A percentile compares a stretch with the other conserved stretches of the same genome.
Conservation (phyloP, 2,888 invertebrate species). For the Leucania comma region DNA sequence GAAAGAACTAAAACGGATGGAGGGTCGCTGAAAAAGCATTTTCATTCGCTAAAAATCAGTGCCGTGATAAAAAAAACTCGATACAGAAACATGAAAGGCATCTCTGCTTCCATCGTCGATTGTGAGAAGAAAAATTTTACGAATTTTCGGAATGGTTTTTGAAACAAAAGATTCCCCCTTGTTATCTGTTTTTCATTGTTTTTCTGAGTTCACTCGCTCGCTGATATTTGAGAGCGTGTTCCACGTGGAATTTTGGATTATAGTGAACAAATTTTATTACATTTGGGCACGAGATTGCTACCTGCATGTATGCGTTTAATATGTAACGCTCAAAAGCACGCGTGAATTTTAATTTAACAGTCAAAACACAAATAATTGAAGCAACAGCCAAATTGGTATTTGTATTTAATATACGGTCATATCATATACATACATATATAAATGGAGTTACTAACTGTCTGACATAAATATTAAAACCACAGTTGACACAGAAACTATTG, state of each 20-base stretch:
- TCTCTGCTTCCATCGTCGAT: conserved; percentile 60
- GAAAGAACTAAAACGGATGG: conserved; percentile 65
- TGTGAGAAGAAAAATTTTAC: conserved; percentile 57
- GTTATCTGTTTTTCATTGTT: conserved; percentile 61
- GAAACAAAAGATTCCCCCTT: conserved; percentile 59
- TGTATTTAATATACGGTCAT: too few species aligned
- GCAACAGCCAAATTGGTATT: too few species aligned
- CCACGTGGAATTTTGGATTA: conserved; percentile 44
- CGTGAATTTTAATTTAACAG: conserved; percentile 11
- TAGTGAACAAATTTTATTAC: conserved; percentile 44
- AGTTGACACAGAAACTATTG: too few species aligned
- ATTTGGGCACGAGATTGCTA: conserved; percentile 11
- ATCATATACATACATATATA: too few species aligned
- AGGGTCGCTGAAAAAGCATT: conserved; percentile 64
- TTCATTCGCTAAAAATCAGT: conserved; percentile 73
- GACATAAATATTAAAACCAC: too few species aligned
- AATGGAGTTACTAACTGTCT: too few species aligned
- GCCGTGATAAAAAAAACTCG: conserved; percentile 62
- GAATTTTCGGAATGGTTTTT: conserved; percentile 64
- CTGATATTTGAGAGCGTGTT: conserved; percentile 51
- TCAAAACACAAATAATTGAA: too few species aligned
- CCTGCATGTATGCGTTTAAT: conserved; percentile 17
- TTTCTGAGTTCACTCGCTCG: conserved; percentile 55
- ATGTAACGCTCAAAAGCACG: background rate
- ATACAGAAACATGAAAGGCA: conserved; percentile 68